A percentile compares a stretch with the other conserved stretches of the same genome.
Conservation (phyloP, 2,113 vertebrate genomes). For the Leptobrachium leishanense region DNA sequence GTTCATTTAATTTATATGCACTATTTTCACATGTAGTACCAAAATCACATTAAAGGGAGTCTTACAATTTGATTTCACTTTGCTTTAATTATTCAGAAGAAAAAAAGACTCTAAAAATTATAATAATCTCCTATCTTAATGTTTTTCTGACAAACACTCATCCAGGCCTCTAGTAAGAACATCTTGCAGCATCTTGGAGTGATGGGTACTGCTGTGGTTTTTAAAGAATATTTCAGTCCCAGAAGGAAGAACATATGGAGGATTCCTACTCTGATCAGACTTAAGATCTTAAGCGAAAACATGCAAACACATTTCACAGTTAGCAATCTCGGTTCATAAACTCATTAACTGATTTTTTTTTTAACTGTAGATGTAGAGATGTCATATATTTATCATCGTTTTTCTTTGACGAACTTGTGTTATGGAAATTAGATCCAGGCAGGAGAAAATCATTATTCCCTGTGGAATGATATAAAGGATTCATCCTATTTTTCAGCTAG, state of each 20-base stretch:
- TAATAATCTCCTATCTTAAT: too few relatives aligned
- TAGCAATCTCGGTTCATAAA: not conserved
- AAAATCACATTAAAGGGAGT: too few relatives aligned
- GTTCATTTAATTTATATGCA: too few relatives aligned
- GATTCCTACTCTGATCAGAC: conserved; percentile 12
- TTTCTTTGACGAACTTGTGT: not conserved
- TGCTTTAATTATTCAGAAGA: too few relatives aligned
- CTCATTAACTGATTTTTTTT: not conserved
- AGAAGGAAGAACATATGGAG: conserved; percentile 31
- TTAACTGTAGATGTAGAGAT: not conserved
- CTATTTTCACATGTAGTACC: too few relatives aligned
- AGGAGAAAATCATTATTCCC: conserved; percentile 9
- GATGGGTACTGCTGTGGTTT: too few relatives aligned
- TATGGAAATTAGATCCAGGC: conserved; percentile 11
- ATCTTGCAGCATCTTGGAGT: too few relatives aligned
- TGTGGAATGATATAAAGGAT: not conserved
- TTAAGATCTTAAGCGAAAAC: not conserved
- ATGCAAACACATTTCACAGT: not conserved
- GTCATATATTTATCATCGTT: not conserved
- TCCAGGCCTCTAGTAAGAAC: too few relatives aligned
- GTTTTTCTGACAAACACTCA: too few relatives aligned
- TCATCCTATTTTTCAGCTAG: not conserved
- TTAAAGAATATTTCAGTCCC: not conserved
- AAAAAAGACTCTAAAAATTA: too few relatives aligned
- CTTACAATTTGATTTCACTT: too few relatives aligned